Base-by-base conservation (phyloP, 2,113 vertebrate genomes). In the Nannobrachium achirus region DNA sequence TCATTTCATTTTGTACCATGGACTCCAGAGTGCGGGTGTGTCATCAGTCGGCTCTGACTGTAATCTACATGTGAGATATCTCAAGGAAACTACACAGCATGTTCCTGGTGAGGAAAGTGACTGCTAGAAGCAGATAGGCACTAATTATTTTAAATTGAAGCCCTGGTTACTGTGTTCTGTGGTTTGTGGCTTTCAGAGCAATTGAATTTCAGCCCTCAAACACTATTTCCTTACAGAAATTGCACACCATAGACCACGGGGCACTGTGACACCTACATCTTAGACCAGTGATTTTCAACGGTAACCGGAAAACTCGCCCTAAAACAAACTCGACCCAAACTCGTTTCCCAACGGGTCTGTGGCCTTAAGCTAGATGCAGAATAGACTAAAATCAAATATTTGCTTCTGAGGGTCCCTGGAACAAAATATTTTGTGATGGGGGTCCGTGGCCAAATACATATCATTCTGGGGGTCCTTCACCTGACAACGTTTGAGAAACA, bases 141-240 rank as follows among this genome's bases (percentile, higher is more conserved):
- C 74, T 48, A 68, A 76, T 81, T 83, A 76, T 51, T 19, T 65
- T 56, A 59, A 68, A 78, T 50, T 76, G 66, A 66, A 76, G 60
- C 71, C 52, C 20, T 44, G 51, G 73, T 78, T 33, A 5, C 25
- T 33, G 25, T 33, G 25, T 33, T 33, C 65, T 73, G 19, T 68
- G 66, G 25, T 19, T 70, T 74, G 56, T 51, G 18, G 41, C 73
- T 65, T 68, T 67, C 25, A 58, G 7, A 73, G 39, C 38, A 58
- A 56, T 68, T 15, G 50, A 80, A 73, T 68, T 73, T 60, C 55
- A 72, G 67, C 20, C 73, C 48, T 79, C 75, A 70, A 76, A 76
- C 75, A 51, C 33, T 6, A 66, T 84, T 73, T 75, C 53, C 56
- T 67, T 66, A 63, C 45, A 46, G 69, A 51, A 73, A 61, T 50